phyloP scores from a whole-genome alignment of 1,140 invertebrate species.

The Monomorium pharaonis region DNA sequence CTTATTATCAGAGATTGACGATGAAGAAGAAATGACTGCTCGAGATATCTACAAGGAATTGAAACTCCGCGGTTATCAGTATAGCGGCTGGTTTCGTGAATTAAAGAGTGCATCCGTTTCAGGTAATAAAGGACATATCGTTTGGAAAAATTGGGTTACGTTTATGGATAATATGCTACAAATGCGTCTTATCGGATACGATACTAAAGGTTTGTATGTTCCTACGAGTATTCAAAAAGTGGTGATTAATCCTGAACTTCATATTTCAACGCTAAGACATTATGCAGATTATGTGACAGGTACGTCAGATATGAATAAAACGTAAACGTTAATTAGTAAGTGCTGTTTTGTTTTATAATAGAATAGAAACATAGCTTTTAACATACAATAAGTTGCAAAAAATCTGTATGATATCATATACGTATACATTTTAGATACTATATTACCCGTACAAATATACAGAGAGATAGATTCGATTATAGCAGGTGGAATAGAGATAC shows the following conservation, averaged over 20 bases:
- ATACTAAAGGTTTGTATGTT: slow-evolving; percentile 91
- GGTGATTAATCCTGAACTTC: slow-evolving; percentile 90
- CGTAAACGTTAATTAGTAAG: slow-evolving; percentile 56
- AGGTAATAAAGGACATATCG: slow-evolving; percentile 84
- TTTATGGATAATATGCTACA: slow-evolving; percentile 98
- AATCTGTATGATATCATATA: no score
- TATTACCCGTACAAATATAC: slow-evolving; percentile 81
- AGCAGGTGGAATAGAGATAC: slow-evolving; percentile 93
- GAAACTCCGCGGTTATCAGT: slow-evolving; percentile 95
- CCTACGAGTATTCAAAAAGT: slow-evolving; percentile 94
- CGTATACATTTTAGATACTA: neutral
- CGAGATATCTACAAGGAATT: slow-evolving; percentile 97
- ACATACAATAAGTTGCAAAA: no score
- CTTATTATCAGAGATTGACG: neutral
- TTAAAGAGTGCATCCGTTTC: slow-evolving; percentile 86
- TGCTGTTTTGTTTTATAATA: no score
- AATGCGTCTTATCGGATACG: slow-evolving; percentile 91
- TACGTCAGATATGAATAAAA: slow-evolving; percentile 77
- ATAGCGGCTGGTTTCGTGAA: slow-evolving; percentile 91
- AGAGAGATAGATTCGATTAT: slow-evolving; percentile 81
- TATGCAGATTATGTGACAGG: slow-evolving; percentile 63
- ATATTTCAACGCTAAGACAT: slow-evolving; percentile 83
- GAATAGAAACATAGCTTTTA: no score
- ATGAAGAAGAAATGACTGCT: slow-evolving; percentile 80
- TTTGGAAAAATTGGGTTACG: slow-evolving; percentile 94